Conservation (phyloP, 2,113 vertebrate species). For the Nerophis ophidion region DNA sequence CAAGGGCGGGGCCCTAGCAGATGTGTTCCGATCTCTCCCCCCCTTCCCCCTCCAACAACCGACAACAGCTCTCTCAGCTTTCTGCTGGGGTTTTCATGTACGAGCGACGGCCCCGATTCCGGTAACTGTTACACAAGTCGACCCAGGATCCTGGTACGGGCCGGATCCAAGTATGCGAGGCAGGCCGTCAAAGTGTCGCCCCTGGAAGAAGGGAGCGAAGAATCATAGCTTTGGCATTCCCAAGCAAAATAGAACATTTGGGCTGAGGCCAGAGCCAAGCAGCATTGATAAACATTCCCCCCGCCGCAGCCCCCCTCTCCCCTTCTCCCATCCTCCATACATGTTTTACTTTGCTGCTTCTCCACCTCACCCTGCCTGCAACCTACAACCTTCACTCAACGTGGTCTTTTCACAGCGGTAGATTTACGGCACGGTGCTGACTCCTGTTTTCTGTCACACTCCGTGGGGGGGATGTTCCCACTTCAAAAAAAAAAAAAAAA, state of each 20-base stretch:
- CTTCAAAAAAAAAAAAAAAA: constrained; percentile 21
- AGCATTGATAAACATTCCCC: constrained; percentile 47
- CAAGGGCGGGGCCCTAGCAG: constrained; percentile 47
- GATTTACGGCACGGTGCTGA: constrained; percentile 19
- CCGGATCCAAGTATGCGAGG: constrained; percentile 22
- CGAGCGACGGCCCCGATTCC: constrained; percentile 18
- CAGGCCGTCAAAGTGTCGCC: constrained; percentile 39
- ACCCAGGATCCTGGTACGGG: constrained; percentile 36
- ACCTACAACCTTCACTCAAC: not conserved
- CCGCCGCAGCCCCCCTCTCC: constrained; percentile 43
- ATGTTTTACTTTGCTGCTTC: constrained; percentile 33
- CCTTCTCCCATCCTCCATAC: constrained; percentile 19
- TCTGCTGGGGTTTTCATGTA: constrained; percentile 39
- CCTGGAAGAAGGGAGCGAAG: constrained; percentile 38
- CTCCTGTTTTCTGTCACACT: constrained; percentile 48
- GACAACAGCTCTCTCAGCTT: constrained; percentile 38
- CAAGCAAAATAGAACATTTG: constrained; percentile 46
- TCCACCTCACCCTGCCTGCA: constrained; percentile 6
- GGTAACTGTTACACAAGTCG: constrained; percentile 33
- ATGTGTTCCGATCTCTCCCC: constrained; percentile 53
- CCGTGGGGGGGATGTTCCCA: constrained; percentile 34
- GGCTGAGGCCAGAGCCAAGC: constrained; percentile 36
- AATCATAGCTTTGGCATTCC: constrained; percentile 50
- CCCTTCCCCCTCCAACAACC: constrained; percentile 31
- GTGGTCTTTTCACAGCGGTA: not conserved